Percentiles rank a stretch among this genome's conserved stretches.
These are phyloP conservation scores for Drosophila limbata DNA, from an alignment of 2,888 invertebrate species.

Conservation along the genomic window DNA sequence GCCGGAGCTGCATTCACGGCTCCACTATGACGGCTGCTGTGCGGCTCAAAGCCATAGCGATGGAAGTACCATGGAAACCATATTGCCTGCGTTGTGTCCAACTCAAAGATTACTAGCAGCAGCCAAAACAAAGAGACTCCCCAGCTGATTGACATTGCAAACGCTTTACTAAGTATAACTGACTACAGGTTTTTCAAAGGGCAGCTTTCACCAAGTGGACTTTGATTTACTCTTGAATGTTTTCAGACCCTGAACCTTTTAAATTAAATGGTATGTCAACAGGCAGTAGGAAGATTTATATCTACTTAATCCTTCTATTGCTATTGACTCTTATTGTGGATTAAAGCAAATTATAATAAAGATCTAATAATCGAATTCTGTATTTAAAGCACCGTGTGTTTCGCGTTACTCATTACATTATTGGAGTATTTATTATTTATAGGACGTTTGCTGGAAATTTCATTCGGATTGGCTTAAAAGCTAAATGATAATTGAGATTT, in stretches of 20 bases:
- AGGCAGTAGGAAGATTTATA: too few relatives aligned
- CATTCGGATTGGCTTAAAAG: too few relatives aligned
- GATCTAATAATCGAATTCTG: too few relatives aligned
- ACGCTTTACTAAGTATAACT: not conserved
- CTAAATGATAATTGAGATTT: too few relatives aligned
- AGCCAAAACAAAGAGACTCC: slow-evolving; percentile 18
- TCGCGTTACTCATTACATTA: too few relatives aligned
- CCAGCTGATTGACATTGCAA: slow-evolving; percentile 30
- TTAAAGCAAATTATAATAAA: too few relatives aligned
- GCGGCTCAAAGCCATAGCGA: slow-evolving; percentile 52
- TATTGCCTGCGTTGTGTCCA: slow-evolving; percentile 41
- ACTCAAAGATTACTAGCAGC: slow-evolving; percentile 31
- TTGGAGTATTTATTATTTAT: too few relatives aligned
- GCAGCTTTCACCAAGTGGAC: slow-evolving; percentile 27
- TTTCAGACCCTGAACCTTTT: not conserved
- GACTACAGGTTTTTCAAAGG: not conserved
- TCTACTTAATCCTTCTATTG: too few relatives aligned
- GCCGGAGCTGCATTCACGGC: not conserved
- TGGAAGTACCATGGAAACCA: slow-evolving; percentile 77
- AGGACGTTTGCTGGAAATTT: too few relatives aligned
- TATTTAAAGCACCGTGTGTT: too few relatives aligned
- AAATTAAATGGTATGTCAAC: not conserved
- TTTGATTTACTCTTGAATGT: not conserved
- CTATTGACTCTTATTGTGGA: not conserved
- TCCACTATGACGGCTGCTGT: slow-evolving; percentile 29